Percentiles rank a stretch among this genome's conserved stretches.
Conservation (phyloP, 2,797 vertebrate genomes). For the Babyrousa celebensis region DNA sequence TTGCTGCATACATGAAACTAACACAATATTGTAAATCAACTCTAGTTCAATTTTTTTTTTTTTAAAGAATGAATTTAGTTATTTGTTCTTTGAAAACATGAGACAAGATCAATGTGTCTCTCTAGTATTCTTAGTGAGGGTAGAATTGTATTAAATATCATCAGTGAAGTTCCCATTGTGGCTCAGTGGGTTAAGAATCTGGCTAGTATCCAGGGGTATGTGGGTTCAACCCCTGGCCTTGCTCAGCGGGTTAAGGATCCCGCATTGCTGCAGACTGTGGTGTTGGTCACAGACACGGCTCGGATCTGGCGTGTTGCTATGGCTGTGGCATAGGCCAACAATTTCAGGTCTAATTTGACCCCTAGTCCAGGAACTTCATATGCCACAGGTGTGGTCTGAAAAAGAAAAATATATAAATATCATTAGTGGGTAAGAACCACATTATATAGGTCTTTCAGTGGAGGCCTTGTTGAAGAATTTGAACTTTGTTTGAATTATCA, state of each 20-base stretch:
- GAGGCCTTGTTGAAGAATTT: neutral
- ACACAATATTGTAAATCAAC: neutral
- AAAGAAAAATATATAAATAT: neutral
- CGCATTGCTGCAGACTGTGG: no score
- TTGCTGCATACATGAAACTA: neutral
- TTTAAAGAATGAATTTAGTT: neutral
- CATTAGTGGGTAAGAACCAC: neutral
- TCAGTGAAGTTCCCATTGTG: no score
- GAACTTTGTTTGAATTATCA: constrained; percentile 1
- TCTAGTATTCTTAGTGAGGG: neutral
- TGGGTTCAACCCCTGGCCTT: no score
- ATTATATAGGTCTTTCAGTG: neutral
- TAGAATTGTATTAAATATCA: neutral
- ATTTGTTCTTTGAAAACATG: neutral
- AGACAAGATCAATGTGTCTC: neutral
- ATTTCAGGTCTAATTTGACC: no score
- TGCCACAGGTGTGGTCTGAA: no score
- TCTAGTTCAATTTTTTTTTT: neutral
- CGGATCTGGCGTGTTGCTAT: no score
- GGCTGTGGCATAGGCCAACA: no score
- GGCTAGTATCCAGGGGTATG: no score
- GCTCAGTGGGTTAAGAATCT: no score
- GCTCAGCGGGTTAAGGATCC: no score
- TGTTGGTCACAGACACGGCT: no score
- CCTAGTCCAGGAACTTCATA: no score